Evolutionary conservation across 2,888 invertebrate genomes (phyloP), one percentile per base, ranked within the genome.

Genomic region (Acrobasis repandana): DNA sequence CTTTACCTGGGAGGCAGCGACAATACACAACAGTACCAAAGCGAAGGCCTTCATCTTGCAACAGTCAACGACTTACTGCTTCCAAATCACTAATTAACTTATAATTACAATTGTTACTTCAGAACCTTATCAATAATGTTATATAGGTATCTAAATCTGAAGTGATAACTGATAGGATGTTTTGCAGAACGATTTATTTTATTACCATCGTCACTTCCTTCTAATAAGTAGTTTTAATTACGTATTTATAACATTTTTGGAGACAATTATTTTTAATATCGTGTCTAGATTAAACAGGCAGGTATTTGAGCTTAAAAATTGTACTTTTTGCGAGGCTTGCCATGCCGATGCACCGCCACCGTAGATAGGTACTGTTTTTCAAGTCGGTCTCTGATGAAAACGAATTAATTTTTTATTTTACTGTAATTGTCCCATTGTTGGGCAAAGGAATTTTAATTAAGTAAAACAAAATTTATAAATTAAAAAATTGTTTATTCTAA

Each of bases 11-110:
- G 79, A 85, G 47, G 81, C 82, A 51, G 76, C 88, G 14, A 85
- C 73, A n/a, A 78, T 77, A 70, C 82, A 86, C 76, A 90, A 71
- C 36, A 90, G 64, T 67, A 85, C 68, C 63, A 90, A 64, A 64
- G 77, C 83, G 47, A 88, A 77, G 62, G 75, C 80, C 82, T 90
- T 91, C 90, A 91, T 91, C 52, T 71, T 84, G 68, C 66, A 67
- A 73, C 65, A 62, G 64, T 69, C 67, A 61, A 59, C 61, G 61
- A 67, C 61, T 65, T 63, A 77, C 74, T 76, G 71, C 75, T 68
- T 60, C 67, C 59, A 68, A 61, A 50, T 63, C 61, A 71, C 58
- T 68, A 70, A 72, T 67, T 69, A 66, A 58, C 20, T 65, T 62
- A 61, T 61, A 66, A 65, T 47, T 58, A 62, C 68, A 71, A 67